Conservation (phyloP, 2,113 vertebrate species). For the Hyaena hyaena region DNA sequence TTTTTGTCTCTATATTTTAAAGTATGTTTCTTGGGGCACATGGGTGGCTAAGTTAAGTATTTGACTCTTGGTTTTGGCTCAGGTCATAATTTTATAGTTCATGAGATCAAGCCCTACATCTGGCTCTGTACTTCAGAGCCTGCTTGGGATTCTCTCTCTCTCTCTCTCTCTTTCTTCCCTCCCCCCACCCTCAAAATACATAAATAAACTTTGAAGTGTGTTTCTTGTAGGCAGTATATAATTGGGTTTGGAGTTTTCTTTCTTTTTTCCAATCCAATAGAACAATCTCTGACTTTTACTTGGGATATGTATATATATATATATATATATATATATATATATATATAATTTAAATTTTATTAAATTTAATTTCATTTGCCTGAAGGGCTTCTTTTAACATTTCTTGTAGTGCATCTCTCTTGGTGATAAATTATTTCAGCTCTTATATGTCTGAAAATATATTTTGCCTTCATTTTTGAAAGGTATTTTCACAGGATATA, state of each 20-base stretch:
- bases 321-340: too few relatives aligned
- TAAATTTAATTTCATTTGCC: background rate
- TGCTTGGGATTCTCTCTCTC: too few relatives aligned
- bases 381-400: background rate
- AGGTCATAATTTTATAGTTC: too few relatives aligned
- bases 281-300: background rate
- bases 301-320: background rate
- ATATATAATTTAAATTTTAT: too few relatives aligned
- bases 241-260: background rate
- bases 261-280: background rate
- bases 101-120: too few relatives aligned
- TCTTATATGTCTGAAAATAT: background rate
- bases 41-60: too few relatives aligned
- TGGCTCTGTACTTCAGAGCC: too few relatives aligned
- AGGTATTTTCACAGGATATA: background rate
- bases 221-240: background rate
- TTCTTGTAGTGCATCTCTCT: background rate
- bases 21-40: background rate
- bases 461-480: background rate
- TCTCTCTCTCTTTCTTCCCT: too few relatives aligned
- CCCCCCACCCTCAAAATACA: too few relatives aligned
- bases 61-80: too few relatives aligned
- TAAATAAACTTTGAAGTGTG: background rate
- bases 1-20: background rate
- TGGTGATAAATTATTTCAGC: background rate